Evolutionary conservation across 2,113 vertebrate genomes (phyloP).

Genomic region (Carollia perspicillata): DNA sequence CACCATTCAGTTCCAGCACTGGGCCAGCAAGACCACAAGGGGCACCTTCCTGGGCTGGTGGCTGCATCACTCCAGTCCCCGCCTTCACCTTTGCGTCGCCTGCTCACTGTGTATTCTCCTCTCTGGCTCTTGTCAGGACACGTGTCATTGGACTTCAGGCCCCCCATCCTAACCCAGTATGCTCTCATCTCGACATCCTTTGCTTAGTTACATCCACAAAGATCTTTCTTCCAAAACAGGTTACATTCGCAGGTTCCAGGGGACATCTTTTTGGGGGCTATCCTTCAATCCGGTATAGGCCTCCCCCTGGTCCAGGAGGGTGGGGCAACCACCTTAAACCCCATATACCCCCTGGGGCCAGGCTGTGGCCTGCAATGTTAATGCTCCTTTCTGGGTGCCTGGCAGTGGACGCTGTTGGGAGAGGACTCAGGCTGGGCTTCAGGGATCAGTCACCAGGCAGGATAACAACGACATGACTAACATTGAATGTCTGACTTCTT

Average conservation of each 20-base stretch:
- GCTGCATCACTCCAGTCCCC: neutral
- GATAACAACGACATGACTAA: neutral
- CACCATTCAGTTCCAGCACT: neutral
- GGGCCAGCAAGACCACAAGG: neutral
- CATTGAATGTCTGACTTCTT: neutral
- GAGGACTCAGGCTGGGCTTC: neutral
- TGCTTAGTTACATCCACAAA: neutral
- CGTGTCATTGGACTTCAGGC: neutral
- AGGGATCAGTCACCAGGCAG: constrained; percentile 1
- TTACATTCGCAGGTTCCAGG: neutral
- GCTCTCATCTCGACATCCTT: neutral
- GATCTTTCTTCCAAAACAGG: neutral
- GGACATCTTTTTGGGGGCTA: neutral
- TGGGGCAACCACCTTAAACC: neutral
- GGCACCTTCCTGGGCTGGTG: neutral
- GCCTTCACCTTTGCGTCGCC: accelerated
- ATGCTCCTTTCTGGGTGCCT: neutral
- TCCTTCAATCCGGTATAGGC: neutral
- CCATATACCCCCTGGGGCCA: neutral
- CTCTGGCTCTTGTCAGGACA: neutral
- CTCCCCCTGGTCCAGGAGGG: neutral
- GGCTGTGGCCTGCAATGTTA: neutral
- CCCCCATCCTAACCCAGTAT: neutral
- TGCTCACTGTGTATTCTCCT: neutral
- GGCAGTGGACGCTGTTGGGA: neutral